phyloP scores from a whole-genome alignment of 2,888 invertebrate genomes.

The Fabriciana adippe region DNA sequence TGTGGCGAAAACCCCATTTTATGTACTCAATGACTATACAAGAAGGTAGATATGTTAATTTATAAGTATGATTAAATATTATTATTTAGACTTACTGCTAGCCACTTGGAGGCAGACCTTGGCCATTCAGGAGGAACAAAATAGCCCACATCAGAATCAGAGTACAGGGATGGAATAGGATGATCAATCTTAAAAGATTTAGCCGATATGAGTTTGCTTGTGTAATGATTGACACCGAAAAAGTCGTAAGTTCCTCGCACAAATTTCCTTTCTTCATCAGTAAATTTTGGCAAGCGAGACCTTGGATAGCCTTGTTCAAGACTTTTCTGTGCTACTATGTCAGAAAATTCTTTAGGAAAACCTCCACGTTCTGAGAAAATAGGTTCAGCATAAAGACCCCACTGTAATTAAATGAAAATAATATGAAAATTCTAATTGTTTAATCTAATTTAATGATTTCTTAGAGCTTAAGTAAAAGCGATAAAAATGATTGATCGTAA shows the following conservation, averaged over 20 bases:
- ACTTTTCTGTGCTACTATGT: slow-evolving; percentile 78
- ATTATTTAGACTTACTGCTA: slow-evolving; percentile 48
- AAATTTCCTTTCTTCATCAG: slow-evolving; percentile 59
- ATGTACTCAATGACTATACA: too few relatives aligned
- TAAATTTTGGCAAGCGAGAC: slow-evolving; percentile 71
- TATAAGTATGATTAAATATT: too few relatives aligned
- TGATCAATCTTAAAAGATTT: slow-evolving; percentile 42
- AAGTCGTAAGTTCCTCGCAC: slow-evolving; percentile 56
- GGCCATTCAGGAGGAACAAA: slow-evolving; percentile 52
- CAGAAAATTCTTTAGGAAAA: slow-evolving; percentile 83
- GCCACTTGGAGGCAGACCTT: slow-evolving; percentile 53
- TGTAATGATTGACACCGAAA: slow-evolving; percentile 85
- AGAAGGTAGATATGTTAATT: too few relatives aligned
- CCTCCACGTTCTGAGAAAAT: slow-evolving; percentile 74
- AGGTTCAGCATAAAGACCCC: slow-evolving; percentile 36
- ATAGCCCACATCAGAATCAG: slow-evolving; percentile 50
- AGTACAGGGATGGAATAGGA: slow-evolving; percentile 48
- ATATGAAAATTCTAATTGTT: background rate
- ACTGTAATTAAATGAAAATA: slow-evolving; percentile 27
- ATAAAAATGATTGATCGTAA: background rate
- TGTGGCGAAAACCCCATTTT: too few relatives aligned
- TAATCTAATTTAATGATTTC: slow-evolving; percentile 52
- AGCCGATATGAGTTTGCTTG: slow-evolving; percentile 57
- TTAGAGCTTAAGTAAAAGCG: too few relatives aligned
- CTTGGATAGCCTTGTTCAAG: slow-evolving; percentile 62